Base-by-base conservation (phyloP, 2,888 invertebrate species). In the Arctia plantaginis region DNA sequence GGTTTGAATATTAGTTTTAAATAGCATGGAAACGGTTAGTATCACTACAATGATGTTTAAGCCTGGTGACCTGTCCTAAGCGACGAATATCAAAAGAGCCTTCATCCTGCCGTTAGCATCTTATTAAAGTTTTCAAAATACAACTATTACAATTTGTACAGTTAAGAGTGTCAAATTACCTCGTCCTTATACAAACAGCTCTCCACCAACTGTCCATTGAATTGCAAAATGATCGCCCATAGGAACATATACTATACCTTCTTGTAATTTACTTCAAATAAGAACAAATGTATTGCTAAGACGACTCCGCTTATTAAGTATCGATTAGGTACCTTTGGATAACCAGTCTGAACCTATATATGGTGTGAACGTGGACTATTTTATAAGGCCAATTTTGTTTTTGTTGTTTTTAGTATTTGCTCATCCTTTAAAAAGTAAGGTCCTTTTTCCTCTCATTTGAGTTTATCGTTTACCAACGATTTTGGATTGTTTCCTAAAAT, bases 301-400 rank as follows among this genome's bases (percentile, higher is more conserved):
- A 27, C 35, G 33, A n/a, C 35, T 66, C 73, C 66, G 64, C 30
- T 76, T 73, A 67, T 47, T 84, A 77, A 80, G 76, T 67, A 72
- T 74, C 4, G 66, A 44, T 70, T 78, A 65, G 69, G 62, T 66
- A 77, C n/a, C 80, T 84, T 78, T 82, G 77, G 76, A 35, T 71
- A 82, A 84, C 80, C 72, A 33, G 80, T 84, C 64, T 73, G 27
- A 33, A 27, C 41, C 20, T 66, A 62, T 23, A 47, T 69, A 47
- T 71, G 66, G 23, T 44, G n/a, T 44, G 66, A 33, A 62, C 13
- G 33, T 47, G 15, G 18, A 27, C 1, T 30, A 41, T 41, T 30
- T 27, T 20, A 4, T 66, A 27, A 41, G 44, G 18, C 0, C 8
- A 1, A 41, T 66, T 3, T 41, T 41, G 6, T 39, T 27, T 13